phyloP scores from a whole-genome alignment of 2,113 vertebrate species.

The Tetraodon nigroviridis region DNA sequence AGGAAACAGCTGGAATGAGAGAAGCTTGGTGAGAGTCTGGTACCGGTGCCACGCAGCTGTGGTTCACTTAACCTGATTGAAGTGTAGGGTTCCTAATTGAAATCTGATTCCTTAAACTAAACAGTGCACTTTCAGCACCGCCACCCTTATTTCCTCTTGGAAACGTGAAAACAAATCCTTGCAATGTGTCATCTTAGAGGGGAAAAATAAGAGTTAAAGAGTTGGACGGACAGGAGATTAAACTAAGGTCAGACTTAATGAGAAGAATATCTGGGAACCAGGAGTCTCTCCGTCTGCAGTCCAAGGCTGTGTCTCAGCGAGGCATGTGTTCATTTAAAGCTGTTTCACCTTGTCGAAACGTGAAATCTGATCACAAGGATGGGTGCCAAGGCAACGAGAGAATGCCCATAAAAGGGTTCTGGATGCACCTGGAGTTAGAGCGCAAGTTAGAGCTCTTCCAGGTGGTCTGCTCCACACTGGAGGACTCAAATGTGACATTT shows the following conservation, averaged over 20 bases:
- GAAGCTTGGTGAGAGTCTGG: constrained; percentile 11
- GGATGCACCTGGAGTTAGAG: too few relatives aligned
- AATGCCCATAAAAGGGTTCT: too few relatives aligned
- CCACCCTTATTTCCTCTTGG: constrained; percentile 15
- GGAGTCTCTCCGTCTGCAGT: constrained; percentile 10
- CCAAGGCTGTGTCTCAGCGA: neutral
- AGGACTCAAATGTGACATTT: too few relatives aligned
- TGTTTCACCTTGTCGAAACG: neutral
- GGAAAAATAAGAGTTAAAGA: constrained; percentile 48
- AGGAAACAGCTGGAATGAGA: constrained; percentile 47
- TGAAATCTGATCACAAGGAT: too few relatives aligned
- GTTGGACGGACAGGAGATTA: constrained; percentile 10
- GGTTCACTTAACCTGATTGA: constrained; percentile 47
- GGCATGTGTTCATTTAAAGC: constrained; percentile 12
- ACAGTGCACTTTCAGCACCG: constrained; percentile 12
- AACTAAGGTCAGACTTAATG: constrained; percentile 25
- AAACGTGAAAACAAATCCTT: too few relatives aligned
- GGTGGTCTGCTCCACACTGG: neutral
- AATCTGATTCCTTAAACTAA: constrained; percentile 37
- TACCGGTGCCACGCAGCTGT: constrained; percentile 36
- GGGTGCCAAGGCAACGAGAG: too few relatives aligned
- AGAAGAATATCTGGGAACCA: constrained; percentile 1
- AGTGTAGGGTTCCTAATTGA: constrained; percentile 21
- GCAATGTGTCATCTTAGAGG: neutral
- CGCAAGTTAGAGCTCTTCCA: too few relatives aligned